Evolutionary conservation across 2,888 invertebrate genomes (phyloP).

Genomic region (Eupeodes latifasciatus): DNA sequence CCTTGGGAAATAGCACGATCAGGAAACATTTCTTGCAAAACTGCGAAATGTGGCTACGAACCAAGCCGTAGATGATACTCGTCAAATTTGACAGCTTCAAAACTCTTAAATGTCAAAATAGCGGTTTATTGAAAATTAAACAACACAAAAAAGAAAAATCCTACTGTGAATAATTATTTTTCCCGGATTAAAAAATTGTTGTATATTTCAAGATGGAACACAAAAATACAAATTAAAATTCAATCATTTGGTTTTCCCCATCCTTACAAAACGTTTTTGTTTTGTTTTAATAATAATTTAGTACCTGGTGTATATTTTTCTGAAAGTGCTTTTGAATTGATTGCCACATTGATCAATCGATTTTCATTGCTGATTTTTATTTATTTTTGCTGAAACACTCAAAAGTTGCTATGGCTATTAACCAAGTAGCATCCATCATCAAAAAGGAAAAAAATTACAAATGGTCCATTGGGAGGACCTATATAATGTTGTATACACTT

Average conservation of each 20-base stretch:
- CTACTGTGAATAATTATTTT: too few relatives aligned
- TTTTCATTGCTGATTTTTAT: not conserved
- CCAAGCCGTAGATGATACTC: too few relatives aligned
- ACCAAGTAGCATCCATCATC: slow-evolving; percentile 29
- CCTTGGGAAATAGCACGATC: too few relatives aligned
- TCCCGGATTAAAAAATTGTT: too few relatives aligned
- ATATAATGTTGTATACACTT: not conserved
- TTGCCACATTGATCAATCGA: slow-evolving; percentile 17
- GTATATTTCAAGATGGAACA: too few relatives aligned
- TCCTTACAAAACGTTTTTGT: not conserved
- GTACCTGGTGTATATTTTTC: not conserved
- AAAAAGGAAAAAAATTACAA: slow-evolving; percentile 9
- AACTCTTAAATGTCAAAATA: too few relatives aligned
- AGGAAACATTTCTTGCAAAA: too few relatives aligned
- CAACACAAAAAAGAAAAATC: too few relatives aligned
- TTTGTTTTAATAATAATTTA: not conserved
- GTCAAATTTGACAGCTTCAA: too few relatives aligned
- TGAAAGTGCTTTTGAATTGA: slow-evolving; percentile 27
- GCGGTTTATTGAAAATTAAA: too few relatives aligned
- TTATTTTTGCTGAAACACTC: not conserved
- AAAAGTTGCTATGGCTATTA: slow-evolving; percentile 31
- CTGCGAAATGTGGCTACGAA: too few relatives aligned
- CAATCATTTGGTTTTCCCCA: not conserved
- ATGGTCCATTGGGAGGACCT: slow-evolving; percentile 32
- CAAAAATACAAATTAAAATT: too few relatives aligned